Percentiles rank a stretch among this genome's conserved stretches.
Evolutionary conservation across 2,113 vertebrate genomes (phyloP).

Genomic region (Bettongia penicillata): DNA sequence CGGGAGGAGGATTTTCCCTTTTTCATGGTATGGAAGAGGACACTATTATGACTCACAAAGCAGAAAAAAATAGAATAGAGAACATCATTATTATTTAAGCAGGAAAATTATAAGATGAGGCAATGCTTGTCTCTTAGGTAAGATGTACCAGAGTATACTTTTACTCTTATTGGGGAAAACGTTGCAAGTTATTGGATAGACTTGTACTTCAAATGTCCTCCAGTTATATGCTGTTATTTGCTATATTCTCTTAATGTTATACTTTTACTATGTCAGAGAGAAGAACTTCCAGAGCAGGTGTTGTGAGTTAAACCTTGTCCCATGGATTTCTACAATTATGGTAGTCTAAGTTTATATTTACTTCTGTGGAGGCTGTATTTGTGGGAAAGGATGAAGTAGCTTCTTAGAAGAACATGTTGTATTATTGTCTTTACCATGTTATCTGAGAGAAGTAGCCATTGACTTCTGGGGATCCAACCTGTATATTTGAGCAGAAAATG

Average conservation of each 20-base stretch:
- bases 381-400: too few relatives aligned
- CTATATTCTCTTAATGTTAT: background rate
- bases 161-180: background rate
- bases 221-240: too few relatives aligned
- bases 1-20: background rate
- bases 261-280: background rate
- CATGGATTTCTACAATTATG: too few relatives aligned
- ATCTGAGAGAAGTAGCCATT: background rate
- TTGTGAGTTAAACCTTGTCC: too few relatives aligned
- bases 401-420: too few relatives aligned
- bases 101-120: background rate
- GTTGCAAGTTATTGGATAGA: background rate
- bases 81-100: background rate
- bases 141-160: too few relatives aligned
- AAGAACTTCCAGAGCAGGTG: too few relatives aligned
- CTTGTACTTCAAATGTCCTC: background rate
- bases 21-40: too few relatives aligned
- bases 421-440: too few relatives aligned
- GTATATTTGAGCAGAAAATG: background rate
- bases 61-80: background rate
- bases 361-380: too few relatives aligned
- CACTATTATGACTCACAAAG: background rate
- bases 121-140: background rate
- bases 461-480: background rate
- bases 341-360: too few relatives aligned